Base-by-base conservation (phyloP, 2,888 invertebrate genomes). In the Lottia gigantea region DNA sequence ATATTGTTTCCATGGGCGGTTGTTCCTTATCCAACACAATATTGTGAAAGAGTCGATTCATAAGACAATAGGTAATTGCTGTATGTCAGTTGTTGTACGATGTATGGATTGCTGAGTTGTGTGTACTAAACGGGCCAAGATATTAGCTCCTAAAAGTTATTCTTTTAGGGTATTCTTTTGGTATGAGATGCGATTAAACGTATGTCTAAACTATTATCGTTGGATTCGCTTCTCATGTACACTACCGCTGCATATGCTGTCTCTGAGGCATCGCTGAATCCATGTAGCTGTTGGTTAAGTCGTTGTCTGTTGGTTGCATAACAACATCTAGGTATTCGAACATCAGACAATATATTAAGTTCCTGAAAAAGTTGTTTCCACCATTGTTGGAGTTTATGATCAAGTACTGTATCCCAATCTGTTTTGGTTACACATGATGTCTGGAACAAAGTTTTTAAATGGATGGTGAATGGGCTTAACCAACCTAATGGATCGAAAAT, bases 381-480 rank as follows among this genome's bases (percentile, higher is more conserved):
- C n/a, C 49, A 49, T 49, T 49, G 16, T 19, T n/a, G 7, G 8
- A 23, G 15, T 55, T 23, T 55, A 23, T 55, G 55, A n/a, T 55
- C 23, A 12, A 55, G 23, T 55, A 19, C 19, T 55, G 49, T 23
- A 55, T 55, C 55, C 55, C 55, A 55, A 55, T 55, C 23, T 23
- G 8, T 55, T 55, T 55, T 55, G 1, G n/a, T 23, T 55, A 11
- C 55, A 55, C 55, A 55, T n/a, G n/a, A 23, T 55, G 7, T 55
- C 23, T 55, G 55, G 23, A 55, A 55, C 55, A 55, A 55, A n/a
- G 23, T n/a, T 23, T 55, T 55, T 55, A 55, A 55, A 19, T 55
- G 55, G 6, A 55, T 23, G 3, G 19, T 55, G 23, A 55, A 55
- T 55, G 49, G 49, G 49, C 55, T 55, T 8, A 55, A 19, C 19